phyloP scores from a whole-genome alignment of 2,888 invertebrate genomes.

The Leistus spinibarbis region DNA sequence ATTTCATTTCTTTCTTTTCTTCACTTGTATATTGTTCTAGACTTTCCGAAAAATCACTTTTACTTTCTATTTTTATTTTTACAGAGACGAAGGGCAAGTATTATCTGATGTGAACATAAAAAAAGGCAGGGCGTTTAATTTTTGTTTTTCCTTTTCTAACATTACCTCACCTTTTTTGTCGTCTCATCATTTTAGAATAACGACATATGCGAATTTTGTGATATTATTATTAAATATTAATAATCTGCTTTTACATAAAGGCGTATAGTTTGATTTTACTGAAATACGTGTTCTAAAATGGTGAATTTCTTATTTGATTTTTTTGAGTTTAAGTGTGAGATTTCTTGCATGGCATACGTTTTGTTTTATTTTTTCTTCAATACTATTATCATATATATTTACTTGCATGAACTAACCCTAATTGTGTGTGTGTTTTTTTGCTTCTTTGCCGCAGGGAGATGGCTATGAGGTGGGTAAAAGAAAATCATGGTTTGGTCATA shows the following conservation, averaged over 20 bases:
- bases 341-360: slow-evolving; percentile 20
- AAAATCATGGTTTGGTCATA: slow-evolving; percentile 1
- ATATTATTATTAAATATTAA: no score
- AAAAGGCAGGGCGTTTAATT: slow-evolving; percentile 30
- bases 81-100: slow-evolving; percentile 50
- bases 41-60: background rate
- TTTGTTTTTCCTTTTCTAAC: slow-evolving; percentile 20
- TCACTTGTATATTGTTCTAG: background rate
- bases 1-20: background rate
- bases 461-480: slow-evolving; percentile 53
- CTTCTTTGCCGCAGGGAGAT: slow-evolving; percentile 54
- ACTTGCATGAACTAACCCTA: slow-evolving; percentile 47
- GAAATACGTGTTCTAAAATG: slow-evolving; percentile 3
- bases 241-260: background rate
- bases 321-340: slow-evolving; percentile 11
- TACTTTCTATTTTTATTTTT: slow-evolving; percentile 41
- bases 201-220: no score
- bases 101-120: slow-evolving; percentile 38
- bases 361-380: slow-evolving; percentile 30
- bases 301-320: slow-evolving; percentile 25
- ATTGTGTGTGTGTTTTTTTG: slow-evolving; percentile 50
- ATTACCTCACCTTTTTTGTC: background rate
- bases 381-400: background rate
- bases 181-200: background rate
- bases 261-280: background rate